Base-by-base conservation (phyloP, 2,888 invertebrate genomes). In the Malthinus flaveolus region DNA sequence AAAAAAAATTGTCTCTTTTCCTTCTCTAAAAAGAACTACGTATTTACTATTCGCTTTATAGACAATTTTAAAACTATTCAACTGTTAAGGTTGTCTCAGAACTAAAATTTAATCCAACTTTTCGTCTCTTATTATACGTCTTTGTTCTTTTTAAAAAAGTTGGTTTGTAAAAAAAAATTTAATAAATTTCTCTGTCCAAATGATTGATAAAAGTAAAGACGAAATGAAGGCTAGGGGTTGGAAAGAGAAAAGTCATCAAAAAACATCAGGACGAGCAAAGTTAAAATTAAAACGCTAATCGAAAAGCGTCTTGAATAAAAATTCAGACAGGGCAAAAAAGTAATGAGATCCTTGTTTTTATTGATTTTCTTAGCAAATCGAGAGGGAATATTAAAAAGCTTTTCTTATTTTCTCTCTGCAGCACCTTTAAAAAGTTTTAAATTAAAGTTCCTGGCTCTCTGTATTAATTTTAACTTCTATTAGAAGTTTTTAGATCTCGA, bases 271-370 rank as follows among this genome's bases (percentile, higher is more conserved):
- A 55, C 59, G 66, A 63, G 66, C 64, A 59, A 67, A 67, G 64
- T 71, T 70, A 68, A 73, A 72, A 68, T 71, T 72, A 71, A 71
- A 69, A 69, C 70, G 71, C 71, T 73, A 73, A 73, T 73, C 73
- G 73, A 73, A 71, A 72, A 70, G 68, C 71, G 64, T 66, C 65
- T 51, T 58, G 64, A 63, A 66, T 64, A 64, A 64, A 66, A 66
- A 64, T 63, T 56, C 61, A 52, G 55, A 59, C 57, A 50, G 70
- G 56, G 71, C 70, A 74, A 74, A 73, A 73, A 72, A 72, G 71
- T 73, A 72, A 73, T 73, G 74, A 73, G 73, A 73, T 73, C 73
- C 74, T 72, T 71, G 72, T 73, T 74, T 74, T 73, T 74, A 74
- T 73, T 67, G 73, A 73, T 74, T 72, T 73, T 73, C 72, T 57